Conservation (phyloP, 64 coral and sea anemone genomes). For the Dendrophyllia cribrosa region DNA sequence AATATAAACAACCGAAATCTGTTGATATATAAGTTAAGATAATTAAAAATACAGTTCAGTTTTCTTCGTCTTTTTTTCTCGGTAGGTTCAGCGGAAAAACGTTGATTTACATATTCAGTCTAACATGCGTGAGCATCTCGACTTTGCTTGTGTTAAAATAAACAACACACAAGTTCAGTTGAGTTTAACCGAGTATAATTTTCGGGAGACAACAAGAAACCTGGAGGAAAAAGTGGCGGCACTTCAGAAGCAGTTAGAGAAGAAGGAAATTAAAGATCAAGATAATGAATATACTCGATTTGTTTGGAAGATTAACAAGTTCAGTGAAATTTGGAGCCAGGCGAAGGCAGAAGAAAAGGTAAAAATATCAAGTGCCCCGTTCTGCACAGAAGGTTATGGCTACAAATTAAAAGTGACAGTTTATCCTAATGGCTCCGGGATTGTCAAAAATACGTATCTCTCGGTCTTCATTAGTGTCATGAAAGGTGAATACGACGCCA, state of each 20-base stretch:
- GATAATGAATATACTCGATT: too few species aligned
- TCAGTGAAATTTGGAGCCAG: background rate
- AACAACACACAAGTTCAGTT: background rate
- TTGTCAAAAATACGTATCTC: background rate
- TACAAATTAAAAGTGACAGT: background rate
- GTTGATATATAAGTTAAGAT: too few species aligned
- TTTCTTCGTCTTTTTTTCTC: background rate
- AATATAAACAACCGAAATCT: too few species aligned
- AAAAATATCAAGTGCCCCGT: background rate
- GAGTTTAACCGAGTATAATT: too few species aligned
- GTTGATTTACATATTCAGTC: background rate
- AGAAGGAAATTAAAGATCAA: too few species aligned
- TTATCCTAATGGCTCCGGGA: too few species aligned
- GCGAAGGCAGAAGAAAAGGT: background rate
- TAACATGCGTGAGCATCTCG: background rate
- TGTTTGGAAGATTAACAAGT: background rate
- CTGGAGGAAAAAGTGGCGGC: background rate
- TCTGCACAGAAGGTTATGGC: background rate
- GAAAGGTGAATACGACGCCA: constrained; percentile 29
- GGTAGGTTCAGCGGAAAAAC: background rate
- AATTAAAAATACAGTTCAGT: too few species aligned
- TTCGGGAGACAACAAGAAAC: background rate
- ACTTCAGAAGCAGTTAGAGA: too few species aligned
- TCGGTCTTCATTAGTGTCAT: background rate
- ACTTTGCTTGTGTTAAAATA: background rate